phyloP scores from a whole-genome alignment of 2,113 vertebrate genomes.

The Rhinolophus ferrumequinum region DNA sequence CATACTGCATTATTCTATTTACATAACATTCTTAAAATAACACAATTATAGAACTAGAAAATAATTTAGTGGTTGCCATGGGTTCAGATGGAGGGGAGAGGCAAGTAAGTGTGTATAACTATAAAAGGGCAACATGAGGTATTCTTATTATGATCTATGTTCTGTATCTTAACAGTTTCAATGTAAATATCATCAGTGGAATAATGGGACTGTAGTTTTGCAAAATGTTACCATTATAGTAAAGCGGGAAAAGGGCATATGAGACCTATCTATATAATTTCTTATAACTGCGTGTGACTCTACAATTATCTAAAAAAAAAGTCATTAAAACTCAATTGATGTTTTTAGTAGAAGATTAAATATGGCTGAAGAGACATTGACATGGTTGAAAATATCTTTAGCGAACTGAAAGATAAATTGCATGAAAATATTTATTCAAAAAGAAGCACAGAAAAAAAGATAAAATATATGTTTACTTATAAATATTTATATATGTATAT shows the following conservation, averaged over 20 bases:
- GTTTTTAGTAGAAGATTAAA: neutral
- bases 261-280: neutral
- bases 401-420: neutral
- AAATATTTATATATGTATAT: too few relatives aligned
- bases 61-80: neutral
- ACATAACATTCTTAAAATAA: neutral
- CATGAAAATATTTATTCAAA: conserved; percentile 7
- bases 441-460: neutral
- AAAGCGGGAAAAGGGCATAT: neutral
- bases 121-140: neutral
- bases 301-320: neutral
- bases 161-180: neutral
- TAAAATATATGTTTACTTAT: neutral
- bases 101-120: neutral
- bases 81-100: neutral
- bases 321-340: neutral
- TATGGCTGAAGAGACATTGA: neutral
- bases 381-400: neutral
- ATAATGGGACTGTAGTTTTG: neutral
- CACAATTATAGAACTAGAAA: neutral
- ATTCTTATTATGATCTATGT: neutral
- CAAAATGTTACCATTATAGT: neutral
- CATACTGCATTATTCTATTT: neutral
- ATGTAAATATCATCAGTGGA: neutral
- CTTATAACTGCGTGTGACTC: neutral